A percentile compares a stretch with the other conserved stretches of the same genome.
Conservation (phyloP, 2,888 invertebrate species). For the Helicoverpa assulta region DNA sequence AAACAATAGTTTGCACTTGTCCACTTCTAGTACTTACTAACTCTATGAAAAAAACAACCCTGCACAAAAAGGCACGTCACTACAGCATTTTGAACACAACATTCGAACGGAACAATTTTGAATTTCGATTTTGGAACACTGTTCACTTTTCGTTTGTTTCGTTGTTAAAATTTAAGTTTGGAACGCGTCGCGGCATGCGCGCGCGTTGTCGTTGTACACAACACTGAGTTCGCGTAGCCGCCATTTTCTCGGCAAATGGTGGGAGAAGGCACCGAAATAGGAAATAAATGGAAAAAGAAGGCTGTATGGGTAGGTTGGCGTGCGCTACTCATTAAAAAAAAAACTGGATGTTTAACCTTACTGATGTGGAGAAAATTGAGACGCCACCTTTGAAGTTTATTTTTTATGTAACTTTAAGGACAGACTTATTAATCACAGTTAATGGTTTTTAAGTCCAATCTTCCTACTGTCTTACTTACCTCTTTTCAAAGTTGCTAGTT, state of each 20-base stretch:
- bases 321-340: conserved; percentile 63
- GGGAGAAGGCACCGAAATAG: conserved; percentile 81
- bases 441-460: no score
- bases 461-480: no score
- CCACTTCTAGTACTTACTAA: conserved; percentile 21
- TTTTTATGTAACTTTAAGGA: conserved; percentile 6
- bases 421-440: conserved; percentile 36
- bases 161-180: conserved; percentile 64
- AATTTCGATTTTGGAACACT: conserved; percentile 54
- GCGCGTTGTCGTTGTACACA: conserved; percentile 80
- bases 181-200: conserved; percentile 76
- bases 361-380: conserved; percentile 43
- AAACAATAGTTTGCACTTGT: conserved; percentile 69
- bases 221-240: conserved; percentile 78
- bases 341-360: conserved; percentile 39
- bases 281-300: conserved; percentile 81
- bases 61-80: conserved; percentile 31
- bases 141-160: conserved; percentile 63
- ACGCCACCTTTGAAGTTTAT: conserved; percentile 22
- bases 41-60: conserved; percentile 12
- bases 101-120: conserved; percentile 30
- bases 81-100: conserved; percentile 37
- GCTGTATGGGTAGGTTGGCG: conserved; percentile 67
- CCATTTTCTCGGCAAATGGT: conserved; percentile 83
- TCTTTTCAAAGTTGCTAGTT: no score